These are phyloP conservation scores for Sinodicranocentrus sp. DNA, from an alignment of 2,888 invertebrate genomes.

Conservation along the genomic window DNA sequence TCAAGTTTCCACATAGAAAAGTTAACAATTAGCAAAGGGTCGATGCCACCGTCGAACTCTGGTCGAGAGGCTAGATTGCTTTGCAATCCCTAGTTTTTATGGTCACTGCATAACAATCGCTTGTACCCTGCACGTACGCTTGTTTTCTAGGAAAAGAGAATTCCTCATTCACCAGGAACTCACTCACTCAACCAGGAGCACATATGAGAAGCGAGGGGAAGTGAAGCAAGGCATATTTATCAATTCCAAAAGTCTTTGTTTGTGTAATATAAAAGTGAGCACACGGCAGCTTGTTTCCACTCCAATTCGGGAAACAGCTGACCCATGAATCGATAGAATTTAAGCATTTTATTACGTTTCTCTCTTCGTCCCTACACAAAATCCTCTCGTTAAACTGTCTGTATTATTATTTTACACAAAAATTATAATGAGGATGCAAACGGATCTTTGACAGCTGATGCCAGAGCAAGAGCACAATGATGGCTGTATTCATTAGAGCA, in stretches of 20 bases:
- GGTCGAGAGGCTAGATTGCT: too few species aligned
- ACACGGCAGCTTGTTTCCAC: conserved; percentile 36
- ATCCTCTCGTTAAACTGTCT: too few species aligned
- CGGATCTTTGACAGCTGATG: too few species aligned
- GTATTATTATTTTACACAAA: too few species aligned
- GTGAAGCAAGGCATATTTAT: background rate
- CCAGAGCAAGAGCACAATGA: too few species aligned
- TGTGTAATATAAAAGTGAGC: background rate
- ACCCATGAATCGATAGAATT: conserved; percentile 14
- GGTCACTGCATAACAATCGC: too few species aligned
- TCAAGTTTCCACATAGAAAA: background rate
- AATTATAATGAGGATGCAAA: too few species aligned
- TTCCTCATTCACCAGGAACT: background rate
- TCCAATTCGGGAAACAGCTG: conserved; percentile 32
- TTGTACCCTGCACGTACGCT: too few species aligned
- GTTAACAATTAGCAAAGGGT: conserved; percentile 16
- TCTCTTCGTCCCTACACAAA: too few species aligned
- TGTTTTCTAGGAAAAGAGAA: background rate
- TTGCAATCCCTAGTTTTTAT: too few species aligned
- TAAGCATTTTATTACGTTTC: background rate
- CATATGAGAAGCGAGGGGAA: background rate
- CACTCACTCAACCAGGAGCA: background rate
- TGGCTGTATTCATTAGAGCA: too few species aligned
- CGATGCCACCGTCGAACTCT: background rate
- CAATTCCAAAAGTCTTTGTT: conserved; percentile 26